phyloP scores from a whole-genome alignment of 2,888 invertebrate genomes.

The Clostera curtula region DNA sequence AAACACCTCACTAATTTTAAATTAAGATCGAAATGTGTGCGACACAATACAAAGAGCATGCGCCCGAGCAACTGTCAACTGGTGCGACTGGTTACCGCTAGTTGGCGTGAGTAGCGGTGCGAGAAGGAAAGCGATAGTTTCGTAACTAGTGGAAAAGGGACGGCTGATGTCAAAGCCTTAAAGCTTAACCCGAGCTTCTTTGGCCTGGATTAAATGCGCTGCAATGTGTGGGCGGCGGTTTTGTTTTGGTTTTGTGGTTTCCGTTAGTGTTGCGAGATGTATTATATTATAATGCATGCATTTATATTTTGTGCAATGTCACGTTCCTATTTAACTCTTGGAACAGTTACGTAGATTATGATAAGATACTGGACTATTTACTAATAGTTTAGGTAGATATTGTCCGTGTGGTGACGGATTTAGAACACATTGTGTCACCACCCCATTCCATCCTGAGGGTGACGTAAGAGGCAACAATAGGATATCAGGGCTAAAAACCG shows the following conservation, averaged over 20 bases:
- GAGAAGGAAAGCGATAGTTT: constrained; percentile 26
- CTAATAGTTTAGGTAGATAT: too few species aligned
- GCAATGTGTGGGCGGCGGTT: constrained; percentile 23
- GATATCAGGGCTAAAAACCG: too few species aligned
- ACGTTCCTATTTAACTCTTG: too few species aligned
- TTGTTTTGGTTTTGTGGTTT: constrained; percentile 38
- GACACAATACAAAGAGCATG: constrained; percentile 56
- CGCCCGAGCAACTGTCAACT: constrained; percentile 62
- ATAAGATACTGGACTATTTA: too few species aligned
- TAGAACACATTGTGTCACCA: too few species aligned
- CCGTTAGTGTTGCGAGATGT: too few species aligned
- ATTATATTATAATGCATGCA: too few species aligned
- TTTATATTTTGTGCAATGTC: too few species aligned
- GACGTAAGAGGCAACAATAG: too few species aligned
- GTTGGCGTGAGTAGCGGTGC: constrained; percentile 37
- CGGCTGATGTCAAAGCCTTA: constrained; percentile 30
- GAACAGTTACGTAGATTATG: too few species aligned
- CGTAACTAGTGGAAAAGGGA: constrained; percentile 20
- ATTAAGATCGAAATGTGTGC: constrained; percentile 19
- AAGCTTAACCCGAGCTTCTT: constrained; percentile 39
- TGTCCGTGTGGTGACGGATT: too few species aligned
- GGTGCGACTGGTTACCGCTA: constrained; percentile 45
- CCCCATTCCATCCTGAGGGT: too few species aligned
- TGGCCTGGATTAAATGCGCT: constrained; percentile 36
- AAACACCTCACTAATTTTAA: constrained; percentile 16